phyloP scores from a whole-genome alignment of 2,888 invertebrate genomes.

The Erebia ligea region DNA sequence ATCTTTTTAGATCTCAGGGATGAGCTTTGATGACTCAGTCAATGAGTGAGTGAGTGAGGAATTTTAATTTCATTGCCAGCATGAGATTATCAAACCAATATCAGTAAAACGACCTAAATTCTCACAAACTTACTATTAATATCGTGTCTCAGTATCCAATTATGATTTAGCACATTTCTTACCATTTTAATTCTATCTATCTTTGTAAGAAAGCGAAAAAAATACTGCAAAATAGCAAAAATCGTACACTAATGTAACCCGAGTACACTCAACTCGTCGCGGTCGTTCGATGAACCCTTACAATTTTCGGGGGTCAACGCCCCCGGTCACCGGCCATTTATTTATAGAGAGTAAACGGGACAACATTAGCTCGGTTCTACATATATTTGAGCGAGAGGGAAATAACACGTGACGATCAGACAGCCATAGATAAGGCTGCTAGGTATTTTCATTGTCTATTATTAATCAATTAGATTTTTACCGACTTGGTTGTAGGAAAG shows the following conservation, averaged over 20 bases:
- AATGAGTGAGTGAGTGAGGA: too few species aligned
- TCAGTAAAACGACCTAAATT: too few species aligned
- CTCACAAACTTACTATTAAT: too few species aligned
- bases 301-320: conserved; percentile 68
- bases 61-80: too few species aligned
- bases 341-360: conserved; percentile 48
- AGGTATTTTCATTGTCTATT: conserved; percentile 49
- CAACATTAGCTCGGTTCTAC: conserved; percentile 12
- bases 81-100: too few species aligned
- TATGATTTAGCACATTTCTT: neutral
- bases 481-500: conserved; percentile 11
- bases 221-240: conserved; percentile 40
- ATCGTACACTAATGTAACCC: conserved; percentile 36
- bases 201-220: neutral
- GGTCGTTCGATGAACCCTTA: conserved; percentile 69
- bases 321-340: conserved; percentile 65
- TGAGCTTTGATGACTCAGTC: too few species aligned
- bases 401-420: conserved; percentile 52
- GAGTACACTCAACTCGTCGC: conserved; percentile 55
- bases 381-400: conserved; percentile 39
- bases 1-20: too few species aligned
- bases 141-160: neutral
- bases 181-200: neutral
- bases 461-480: conserved; percentile 44
- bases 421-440: conserved; percentile 44